Evolutionary conservation across 2,797 vertebrate species (phyloP).

Genomic region (Scolopax rusticola): DNA sequence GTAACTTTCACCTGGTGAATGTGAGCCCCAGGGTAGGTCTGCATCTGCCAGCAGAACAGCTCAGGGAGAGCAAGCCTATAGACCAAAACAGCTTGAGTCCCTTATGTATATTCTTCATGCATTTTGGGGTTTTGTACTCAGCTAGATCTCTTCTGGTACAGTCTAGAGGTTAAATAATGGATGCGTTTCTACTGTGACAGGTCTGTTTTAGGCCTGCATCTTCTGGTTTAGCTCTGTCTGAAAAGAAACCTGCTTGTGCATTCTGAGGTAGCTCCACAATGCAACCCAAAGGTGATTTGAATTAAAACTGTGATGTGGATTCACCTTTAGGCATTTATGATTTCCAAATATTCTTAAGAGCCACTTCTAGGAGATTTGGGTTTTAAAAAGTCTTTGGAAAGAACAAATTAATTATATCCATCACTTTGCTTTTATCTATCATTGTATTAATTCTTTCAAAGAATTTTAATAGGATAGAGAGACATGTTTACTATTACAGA

Average conservation of each 20-base stretch:
- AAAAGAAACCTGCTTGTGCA: not conserved
- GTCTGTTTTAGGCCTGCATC: not conserved
- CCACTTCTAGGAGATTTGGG: not conserved
- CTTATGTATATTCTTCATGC: not conserved
- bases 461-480: conserved; percentile 10
- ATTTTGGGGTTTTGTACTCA: not conserved
- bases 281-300: not conserved
- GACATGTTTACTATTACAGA: not conserved
- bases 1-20: not conserved
- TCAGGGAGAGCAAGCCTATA: not conserved
- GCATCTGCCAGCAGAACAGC: not conserved
- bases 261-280: not conserved
- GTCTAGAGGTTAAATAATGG: not conserved
- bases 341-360: conserved; percentile 6
- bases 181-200: not conserved
- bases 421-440: conserved; percentile 12
- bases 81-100: not conserved
- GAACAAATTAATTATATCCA: not conserved
- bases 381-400: not conserved
- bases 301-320: not conserved
- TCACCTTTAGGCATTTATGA: not conserved
- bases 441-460: conserved; percentile 17
- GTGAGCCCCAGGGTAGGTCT: not conserved
- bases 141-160: not conserved
- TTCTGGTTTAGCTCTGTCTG: not conserved